A percentile compares a stretch with the other conserved stretches of the same genome.
Conservation (phyloP, 1,140 invertebrate genomes). For the Apis cerana region DNA sequence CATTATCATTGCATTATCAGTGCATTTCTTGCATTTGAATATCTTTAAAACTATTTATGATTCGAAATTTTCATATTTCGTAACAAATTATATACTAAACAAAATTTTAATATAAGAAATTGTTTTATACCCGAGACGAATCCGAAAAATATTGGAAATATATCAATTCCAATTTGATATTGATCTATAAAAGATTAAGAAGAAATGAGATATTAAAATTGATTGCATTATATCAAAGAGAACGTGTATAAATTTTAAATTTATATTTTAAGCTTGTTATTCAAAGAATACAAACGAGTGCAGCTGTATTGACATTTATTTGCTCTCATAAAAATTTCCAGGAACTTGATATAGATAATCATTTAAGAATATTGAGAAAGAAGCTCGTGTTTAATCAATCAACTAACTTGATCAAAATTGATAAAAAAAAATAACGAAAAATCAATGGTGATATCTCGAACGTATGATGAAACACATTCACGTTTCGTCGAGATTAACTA, state of each 20-base stretch:
- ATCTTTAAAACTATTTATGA: too few species aligned
- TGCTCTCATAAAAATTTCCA: background rate
- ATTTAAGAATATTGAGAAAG: background rate
- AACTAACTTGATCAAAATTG: background rate
- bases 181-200: background rate
- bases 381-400: background rate
- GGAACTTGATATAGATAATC: background rate
- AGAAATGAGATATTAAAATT: background rate
- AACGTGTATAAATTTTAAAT: background rate
- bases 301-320: background rate
- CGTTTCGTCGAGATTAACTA: background rate
- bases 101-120: too few species aligned
- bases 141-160: too few species aligned
- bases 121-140: too few species aligned
- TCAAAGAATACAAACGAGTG: background rate
- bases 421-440: conserved; percentile 8
- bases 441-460: background rate
- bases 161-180: too few species aligned
- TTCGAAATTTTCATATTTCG: too few species aligned
- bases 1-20: too few species aligned
- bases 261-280: background rate
- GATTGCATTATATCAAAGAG: too few species aligned
- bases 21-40: too few species aligned
- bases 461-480: background rate
- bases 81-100: too few species aligned